phyloP scores from a whole-genome alignment of 1,140 invertebrate genomes.

The Globodera rostochiensis region DNA sequence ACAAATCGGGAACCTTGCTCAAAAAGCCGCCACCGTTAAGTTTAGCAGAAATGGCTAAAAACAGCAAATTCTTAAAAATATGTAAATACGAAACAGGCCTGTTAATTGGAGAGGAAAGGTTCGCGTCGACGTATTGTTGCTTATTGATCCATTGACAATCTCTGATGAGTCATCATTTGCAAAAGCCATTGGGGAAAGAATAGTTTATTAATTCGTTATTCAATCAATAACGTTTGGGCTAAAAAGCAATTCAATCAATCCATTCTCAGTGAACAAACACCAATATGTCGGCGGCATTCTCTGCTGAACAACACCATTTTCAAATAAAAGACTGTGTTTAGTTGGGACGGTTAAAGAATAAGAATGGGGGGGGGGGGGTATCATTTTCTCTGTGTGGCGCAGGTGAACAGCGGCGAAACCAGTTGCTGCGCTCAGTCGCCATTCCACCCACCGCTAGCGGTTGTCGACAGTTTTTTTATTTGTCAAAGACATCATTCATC shows the following conservation, averaged over 20 bases:
- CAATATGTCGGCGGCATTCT: not conserved
- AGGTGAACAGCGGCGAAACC: not conserved
- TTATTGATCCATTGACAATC: slow-evolving; percentile 13
- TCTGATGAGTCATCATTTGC: slow-evolving; percentile 23
- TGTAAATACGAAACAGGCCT: slow-evolving; percentile 14
- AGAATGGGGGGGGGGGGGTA: not conserved
- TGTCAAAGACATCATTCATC: not conserved
- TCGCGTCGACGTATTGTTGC: slow-evolving; percentile 7
- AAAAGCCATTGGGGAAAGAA: slow-evolving; percentile 15
- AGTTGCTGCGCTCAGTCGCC: not conserved
- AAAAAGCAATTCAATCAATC: not conserved
- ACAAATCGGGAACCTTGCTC: slow-evolving; percentile 50
- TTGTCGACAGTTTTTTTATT: slow-evolving; percentile 2
- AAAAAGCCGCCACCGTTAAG: slow-evolving; percentile 43
- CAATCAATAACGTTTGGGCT: not conserved
- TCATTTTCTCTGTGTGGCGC: not conserved
- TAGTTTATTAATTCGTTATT: not conserved
- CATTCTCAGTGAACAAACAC: not conserved
- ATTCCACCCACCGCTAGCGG: not conserved
- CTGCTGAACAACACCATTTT: not conserved
- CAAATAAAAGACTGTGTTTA: not conserved
- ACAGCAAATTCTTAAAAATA: not conserved
- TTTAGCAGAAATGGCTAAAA: slow-evolving; percentile 43
- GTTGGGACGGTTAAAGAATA: not conserved
- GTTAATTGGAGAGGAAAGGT: slow-evolving; percentile 45